Conservation (phyloP, 2,797 vertebrate genomes). For the Vultur gryphus region DNA sequence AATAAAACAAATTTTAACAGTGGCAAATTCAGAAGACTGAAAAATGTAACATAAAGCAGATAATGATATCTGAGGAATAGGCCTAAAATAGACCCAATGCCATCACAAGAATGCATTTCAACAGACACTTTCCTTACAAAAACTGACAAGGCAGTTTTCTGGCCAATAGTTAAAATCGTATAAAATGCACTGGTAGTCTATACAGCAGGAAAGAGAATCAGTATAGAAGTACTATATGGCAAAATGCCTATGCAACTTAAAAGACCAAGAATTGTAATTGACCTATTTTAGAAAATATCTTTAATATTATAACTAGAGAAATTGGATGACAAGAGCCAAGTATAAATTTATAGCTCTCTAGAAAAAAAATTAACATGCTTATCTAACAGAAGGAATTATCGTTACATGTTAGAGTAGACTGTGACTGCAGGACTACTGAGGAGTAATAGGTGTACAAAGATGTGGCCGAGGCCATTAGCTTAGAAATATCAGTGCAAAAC, state of each 20-base stretch:
- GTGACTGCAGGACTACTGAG: neutral
- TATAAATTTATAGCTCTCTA: neutral
- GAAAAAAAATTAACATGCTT: neutral
- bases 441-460: neutral
- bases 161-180: neutral
- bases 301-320: neutral
- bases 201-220: neutral
- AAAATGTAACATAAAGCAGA: neutral
- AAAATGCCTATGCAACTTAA: neutral
- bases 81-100: neutral
- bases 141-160: neutral
- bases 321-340: neutral
- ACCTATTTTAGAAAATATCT: neutral
- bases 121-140: neutral
- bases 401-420: neutral
- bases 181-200: neutral
- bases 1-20: conserved; percentile 32
- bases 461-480: conserved; percentile 48
- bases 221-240: neutral
- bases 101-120: neutral
- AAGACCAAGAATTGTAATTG: neutral
- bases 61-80: neutral
- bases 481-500: conserved; percentile 53
- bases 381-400: neutral
- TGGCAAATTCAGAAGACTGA: conserved; percentile 7